phyloP scores from a whole-genome alignment of 2,888 invertebrate species.

The Lamellibrachia satsuma region DNA sequence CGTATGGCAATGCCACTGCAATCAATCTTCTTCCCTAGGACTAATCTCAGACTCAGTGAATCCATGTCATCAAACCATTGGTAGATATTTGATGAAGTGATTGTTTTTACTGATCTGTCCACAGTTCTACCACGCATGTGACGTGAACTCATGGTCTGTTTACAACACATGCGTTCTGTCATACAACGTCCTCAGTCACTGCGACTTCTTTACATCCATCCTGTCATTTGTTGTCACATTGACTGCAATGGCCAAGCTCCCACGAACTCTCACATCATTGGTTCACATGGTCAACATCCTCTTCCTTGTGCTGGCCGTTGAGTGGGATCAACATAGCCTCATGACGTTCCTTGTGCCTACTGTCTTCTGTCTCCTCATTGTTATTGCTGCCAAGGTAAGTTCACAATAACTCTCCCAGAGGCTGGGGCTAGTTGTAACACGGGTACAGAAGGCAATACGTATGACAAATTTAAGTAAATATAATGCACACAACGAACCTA shows the following conservation, averaged over 20 bases:
- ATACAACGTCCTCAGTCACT: constrained; percentile 82
- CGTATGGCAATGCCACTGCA: no score
- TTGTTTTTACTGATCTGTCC: neutral
- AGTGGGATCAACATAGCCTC: constrained; percentile 82
- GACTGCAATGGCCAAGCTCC: constrained; percentile 82
- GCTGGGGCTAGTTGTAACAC: no score
- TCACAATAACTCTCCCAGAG: neutral
- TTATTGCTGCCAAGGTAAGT: constrained; percentile 75
- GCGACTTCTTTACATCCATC: constrained; percentile 87
- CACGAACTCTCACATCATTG: constrained; percentile 44
- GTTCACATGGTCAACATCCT: constrained; percentile 82
- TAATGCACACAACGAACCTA: no score
- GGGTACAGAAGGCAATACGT: no score
- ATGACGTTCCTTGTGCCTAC: constrained; percentile 83
- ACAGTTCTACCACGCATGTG: constrained; percentile 89
- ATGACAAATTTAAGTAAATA: no score
- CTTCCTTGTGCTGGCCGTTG: constrained; percentile 80
- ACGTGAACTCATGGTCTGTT: constrained; percentile 73
- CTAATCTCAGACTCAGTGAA: no score
- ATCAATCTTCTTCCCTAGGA: no score
- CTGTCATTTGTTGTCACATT: constrained; percentile 89
- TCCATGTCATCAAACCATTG: no score
- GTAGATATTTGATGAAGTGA: no score
- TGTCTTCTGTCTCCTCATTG: constrained; percentile 67
- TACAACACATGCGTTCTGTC: constrained; percentile 82